Evolutionary conservation across 2,888 invertebrate species (phyloP).

Genomic region (Ophioninae sp.): DNA sequence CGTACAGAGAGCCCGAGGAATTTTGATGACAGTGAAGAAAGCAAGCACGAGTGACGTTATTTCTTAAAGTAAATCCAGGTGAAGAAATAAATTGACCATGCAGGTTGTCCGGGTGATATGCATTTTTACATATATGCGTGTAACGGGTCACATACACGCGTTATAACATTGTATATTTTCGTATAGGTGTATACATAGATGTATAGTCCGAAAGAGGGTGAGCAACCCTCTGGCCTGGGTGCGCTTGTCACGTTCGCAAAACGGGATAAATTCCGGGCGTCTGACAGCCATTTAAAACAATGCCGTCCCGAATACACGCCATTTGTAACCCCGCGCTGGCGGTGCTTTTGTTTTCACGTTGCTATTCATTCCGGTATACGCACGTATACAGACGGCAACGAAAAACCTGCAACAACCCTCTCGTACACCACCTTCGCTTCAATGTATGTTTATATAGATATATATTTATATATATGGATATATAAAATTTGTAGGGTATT

Average conservation of each 20-base stretch:
- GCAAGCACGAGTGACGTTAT: not conserved
- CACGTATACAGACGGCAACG: slow-evolving; percentile 41
- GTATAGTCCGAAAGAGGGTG: slow-evolving; percentile 4
- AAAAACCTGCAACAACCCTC: slow-evolving; percentile 30
- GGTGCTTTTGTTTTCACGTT: slow-evolving; percentile 78
- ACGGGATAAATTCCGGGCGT: slow-evolving; percentile 79
- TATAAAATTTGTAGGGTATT: slow-evolving; percentile 24
- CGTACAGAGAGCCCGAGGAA: not conserved
- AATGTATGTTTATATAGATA: no score
- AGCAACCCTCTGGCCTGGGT: slow-evolving; percentile 59
- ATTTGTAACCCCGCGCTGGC: slow-evolving; percentile 76
- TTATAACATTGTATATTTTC: not conserved
- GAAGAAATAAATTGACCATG: slow-evolving; percentile 79
- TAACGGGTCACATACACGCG: not conserved
- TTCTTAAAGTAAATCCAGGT: slow-evolving; percentile 62
- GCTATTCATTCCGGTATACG: slow-evolving; percentile 76
- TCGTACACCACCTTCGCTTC: slow-evolving; percentile 16
- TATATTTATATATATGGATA: slow-evolving; percentile 17
- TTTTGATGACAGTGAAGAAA: not conserved
- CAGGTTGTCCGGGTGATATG: slow-evolving; percentile 28
- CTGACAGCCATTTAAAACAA: slow-evolving; percentile 81
- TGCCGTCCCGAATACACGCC: slow-evolving; percentile 80
- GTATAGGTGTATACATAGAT: not conserved
- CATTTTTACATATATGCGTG: slow-evolving; percentile 4
- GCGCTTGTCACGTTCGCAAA: slow-evolving; percentile 79